Conservation (phyloP, 2,113 vertebrate species). For the Petroica traversi region DNA sequence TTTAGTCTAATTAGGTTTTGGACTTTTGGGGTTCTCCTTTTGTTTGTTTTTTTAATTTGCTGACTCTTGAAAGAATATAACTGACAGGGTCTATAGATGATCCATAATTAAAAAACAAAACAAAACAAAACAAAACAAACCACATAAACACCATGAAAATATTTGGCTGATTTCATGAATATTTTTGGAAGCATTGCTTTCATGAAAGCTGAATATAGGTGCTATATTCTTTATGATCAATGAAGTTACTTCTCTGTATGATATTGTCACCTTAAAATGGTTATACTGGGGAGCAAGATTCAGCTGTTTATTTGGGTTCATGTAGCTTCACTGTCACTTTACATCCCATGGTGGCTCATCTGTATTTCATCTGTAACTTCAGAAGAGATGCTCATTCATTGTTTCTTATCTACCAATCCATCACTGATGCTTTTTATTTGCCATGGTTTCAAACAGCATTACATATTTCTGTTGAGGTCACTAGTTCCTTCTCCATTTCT, state of each 20-base stretch:
- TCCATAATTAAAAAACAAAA: background rate
- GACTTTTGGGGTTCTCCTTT: fast-evolving
- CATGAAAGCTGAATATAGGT: background rate
- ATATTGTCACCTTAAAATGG: background rate
- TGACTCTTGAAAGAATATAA: background rate
- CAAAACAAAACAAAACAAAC: background rate
- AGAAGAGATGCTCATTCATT: background rate
- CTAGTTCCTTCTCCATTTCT: background rate
- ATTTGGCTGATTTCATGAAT: background rate
- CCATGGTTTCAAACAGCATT: background rate
- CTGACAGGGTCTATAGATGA: background rate
- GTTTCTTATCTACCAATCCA: background rate
- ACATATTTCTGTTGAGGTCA: background rate
- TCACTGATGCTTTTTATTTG: background rate
- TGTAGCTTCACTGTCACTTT: background rate
- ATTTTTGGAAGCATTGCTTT: background rate
- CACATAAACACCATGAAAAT: background rate
- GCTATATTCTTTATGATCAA: background rate
- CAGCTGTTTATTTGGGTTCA: background rate
- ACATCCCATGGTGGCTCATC: fast-evolving
- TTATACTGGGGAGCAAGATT: background rate
- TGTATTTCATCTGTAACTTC: background rate
- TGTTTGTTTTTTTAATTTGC: background rate
- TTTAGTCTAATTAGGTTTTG: background rate
- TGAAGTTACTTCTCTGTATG: background rate